A percentile compares a stretch with the other conserved stretches of the same genome.
Evolutionary conservation across 2,113 vertebrate species (phyloP).

Genomic region (cat (Felis catus)): F.catus_Fca126_mat1.0 CM031420.1:140581001-140581500

Average conservation of each 20-base stretch:
- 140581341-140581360: not conserved
- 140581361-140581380: not conserved
- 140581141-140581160: conserved; percentile 59
- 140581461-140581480: not conserved
- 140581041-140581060: conserved; percentile 48
- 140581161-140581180: conserved; percentile 66
- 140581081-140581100: conserved; percentile 37
- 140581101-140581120: conserved; percentile 44
- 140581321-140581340: not conserved
- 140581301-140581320: conserved; percentile 27
- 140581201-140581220: conserved; percentile 15
- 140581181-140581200: conserved; percentile 41
- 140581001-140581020: not conserved
- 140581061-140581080: not conserved
- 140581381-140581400: not conserved
- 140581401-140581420: conserved; percentile 12
- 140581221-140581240: conserved; percentile 30
- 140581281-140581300: not conserved
- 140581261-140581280: not conserved
- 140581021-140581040: conserved; percentile 25
- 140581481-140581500: not conserved
- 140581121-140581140: conserved; percentile 35
- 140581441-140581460: not conserved
- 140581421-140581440: not conserved
- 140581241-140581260: not conserved